Percentiles rank a stretch among this genome's conserved stretches.
Conservation (phyloP, 2,797 vertebrate species). For the Lutjanus campechanus region DNA sequence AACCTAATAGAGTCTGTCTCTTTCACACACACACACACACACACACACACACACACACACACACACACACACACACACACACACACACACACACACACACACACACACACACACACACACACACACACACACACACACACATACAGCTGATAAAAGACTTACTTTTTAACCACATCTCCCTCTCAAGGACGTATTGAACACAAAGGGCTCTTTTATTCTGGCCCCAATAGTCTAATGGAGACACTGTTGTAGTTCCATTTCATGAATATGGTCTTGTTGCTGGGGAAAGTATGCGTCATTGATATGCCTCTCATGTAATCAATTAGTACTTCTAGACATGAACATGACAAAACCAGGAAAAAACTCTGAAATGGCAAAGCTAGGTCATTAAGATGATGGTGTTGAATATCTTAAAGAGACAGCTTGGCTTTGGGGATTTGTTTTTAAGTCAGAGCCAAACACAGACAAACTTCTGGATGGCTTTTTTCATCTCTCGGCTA, state of each 20-base stretch:
- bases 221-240: conserved; percentile 53
- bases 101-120: conserved; percentile 7
- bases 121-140: conserved; percentile 28
- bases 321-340: conserved; percentile 35
- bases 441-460: conserved; percentile 22
- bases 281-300: conserved; percentile 51
- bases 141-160: conserved; percentile 78
- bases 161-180: conserved; percentile 81
- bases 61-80: neutral
- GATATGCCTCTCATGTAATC: conserved; percentile 50
- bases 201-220: conserved; percentile 80
- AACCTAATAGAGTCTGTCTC: conserved; percentile 51
- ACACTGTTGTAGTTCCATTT: conserved; percentile 48
- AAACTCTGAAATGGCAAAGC: conserved; percentile 8
- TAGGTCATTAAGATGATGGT: conserved; percentile 30
- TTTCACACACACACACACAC: conserved; percentile 9
- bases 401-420: conserved; percentile 24
- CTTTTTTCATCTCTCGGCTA: conserved; percentile 22
- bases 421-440: conserved; percentile 14
- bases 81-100: conserved; percentile 4
- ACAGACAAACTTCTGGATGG: neutral
- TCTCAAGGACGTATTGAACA: conserved; percentile 82
- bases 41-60: conserved; percentile 12
- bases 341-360: conserved; percentile 40
- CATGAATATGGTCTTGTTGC: conserved; percentile 65